These are phyloP conservation scores for Podotricha telesiphe DNA, from an alignment of 2,888 invertebrate species.

Conservation along the genomic window DNA sequence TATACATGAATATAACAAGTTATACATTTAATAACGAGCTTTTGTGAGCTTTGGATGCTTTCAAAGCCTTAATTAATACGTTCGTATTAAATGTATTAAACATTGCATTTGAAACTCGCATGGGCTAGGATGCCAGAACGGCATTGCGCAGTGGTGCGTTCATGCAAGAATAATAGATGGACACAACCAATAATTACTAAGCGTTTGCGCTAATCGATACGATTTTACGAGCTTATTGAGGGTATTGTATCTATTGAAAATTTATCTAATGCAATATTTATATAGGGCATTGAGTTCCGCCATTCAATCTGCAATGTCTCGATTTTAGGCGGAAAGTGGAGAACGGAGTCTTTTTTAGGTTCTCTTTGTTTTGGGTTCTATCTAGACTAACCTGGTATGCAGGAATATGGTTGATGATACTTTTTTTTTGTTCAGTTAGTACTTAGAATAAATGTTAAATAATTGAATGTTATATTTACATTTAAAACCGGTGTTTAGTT, in stretches of 20 bases:
- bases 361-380: too few species aligned
- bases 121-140: conserved; percentile 18
- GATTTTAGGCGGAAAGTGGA: too few species aligned
- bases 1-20: background rate
- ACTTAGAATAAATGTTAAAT: too few species aligned
- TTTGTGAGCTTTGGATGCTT: background rate
- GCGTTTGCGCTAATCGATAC: conserved; percentile 38
- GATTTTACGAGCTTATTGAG: conserved; percentile 28
- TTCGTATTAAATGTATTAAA: conserved; percentile 12
- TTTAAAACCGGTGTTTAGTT: too few species aligned
- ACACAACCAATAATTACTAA: conserved; percentile 42
- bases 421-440: too few species aligned
- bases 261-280: background rate
- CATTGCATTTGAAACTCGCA: conserved; percentile 27
- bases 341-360: too few species aligned
- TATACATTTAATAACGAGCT: conserved; percentile 20
- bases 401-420: too few species aligned
- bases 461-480: too few species aligned
- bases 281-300: too few species aligned
- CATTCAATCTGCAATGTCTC: too few species aligned
- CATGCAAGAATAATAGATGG: conserved; percentile 34
- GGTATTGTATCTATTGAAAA: conserved; percentile 21
- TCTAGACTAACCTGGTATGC: too few species aligned
- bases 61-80: conserved; percentile 9
- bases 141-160: conserved; percentile 35